Conservation (phyloP, 2,113 vertebrate species). For the Argyrosomus japonicus region DNA sequence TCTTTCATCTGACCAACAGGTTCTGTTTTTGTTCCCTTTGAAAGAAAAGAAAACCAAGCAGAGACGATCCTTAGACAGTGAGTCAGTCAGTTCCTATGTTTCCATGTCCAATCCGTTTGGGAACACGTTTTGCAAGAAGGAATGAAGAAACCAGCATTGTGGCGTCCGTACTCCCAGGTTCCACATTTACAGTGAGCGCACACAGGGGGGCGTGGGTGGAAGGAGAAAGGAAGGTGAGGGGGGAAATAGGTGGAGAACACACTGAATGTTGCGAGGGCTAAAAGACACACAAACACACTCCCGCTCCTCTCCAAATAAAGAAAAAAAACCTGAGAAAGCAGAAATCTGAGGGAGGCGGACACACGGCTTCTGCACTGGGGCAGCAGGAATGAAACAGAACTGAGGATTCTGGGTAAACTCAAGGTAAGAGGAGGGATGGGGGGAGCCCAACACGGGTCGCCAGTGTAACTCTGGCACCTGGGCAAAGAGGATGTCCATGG, state of each 20-base stretch:
- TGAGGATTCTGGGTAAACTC: slow-evolving; percentile 48
- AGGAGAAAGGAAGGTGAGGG: not conserved
- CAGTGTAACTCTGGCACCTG: slow-evolving; percentile 46
- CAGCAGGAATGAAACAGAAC: slow-evolving; percentile 70
- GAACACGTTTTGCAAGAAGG: slow-evolving; percentile 44
- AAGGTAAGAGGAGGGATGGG: slow-evolving; percentile 24
- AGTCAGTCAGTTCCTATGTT: slow-evolving; percentile 61
- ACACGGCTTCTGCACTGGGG: slow-evolving; percentile 52
- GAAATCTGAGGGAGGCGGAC: slow-evolving; percentile 61
- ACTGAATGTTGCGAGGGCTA: slow-evolving; percentile 27
- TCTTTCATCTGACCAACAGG: slow-evolving; percentile 56
- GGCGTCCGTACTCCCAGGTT: slow-evolving; percentile 51
- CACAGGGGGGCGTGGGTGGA: not conserved
- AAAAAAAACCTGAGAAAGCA: slow-evolving; percentile 81
- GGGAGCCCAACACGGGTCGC: slow-evolving; percentile 43
- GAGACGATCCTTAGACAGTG: slow-evolving; percentile 61
- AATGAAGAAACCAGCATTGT: slow-evolving; percentile 59
- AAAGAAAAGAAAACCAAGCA: slow-evolving; percentile 67
- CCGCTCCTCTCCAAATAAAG: slow-evolving; percentile 59
- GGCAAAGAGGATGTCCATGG: slow-evolving; percentile 64
- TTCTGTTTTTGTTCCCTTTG: slow-evolving; percentile 72
- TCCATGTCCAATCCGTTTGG: slow-evolving; percentile 43
- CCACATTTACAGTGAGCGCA: slow-evolving; percentile 58
- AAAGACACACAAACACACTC: slow-evolving; percentile 54
- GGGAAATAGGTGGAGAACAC: slow-evolving; percentile 14